Conservation (phyloP, 2,113 vertebrate species). For the Tor tambroides region DNA sequence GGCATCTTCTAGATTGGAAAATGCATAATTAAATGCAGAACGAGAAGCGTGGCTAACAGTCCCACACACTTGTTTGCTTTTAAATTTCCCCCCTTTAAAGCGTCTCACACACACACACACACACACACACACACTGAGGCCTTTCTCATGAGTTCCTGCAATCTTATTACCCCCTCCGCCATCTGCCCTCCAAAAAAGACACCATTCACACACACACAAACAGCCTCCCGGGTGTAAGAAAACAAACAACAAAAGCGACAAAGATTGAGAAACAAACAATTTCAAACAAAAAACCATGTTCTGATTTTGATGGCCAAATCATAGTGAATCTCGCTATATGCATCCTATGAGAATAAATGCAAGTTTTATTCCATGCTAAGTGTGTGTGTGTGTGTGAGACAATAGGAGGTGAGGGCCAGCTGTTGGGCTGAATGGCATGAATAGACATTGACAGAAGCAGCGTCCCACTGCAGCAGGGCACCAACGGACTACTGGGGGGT, state of each 20-base stretch:
- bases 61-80: conserved; percentile 69
- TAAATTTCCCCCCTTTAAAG: conserved; percentile 69
- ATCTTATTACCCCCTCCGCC: conserved; percentile 35
- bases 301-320: not conserved
- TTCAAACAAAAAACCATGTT: not conserved
- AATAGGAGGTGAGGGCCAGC: conserved; percentile 54
- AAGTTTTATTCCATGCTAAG: conserved; percentile 15
- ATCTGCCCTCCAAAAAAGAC: conserved; percentile 40
- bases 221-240: not conserved
- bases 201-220: conserved; percentile 37
- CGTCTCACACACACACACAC: not conserved
- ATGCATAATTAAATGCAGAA: not conserved
- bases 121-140: conserved; percentile 19
- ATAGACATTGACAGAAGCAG: conserved; percentile 52
- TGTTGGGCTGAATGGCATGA: conserved; percentile 58
- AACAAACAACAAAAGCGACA: conserved; percentile 11
- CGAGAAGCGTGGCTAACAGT: conserved; percentile 37
- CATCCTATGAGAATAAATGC: not conserved
- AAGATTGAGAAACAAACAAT: conserved; percentile 13
- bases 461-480: conserved; percentile 40
- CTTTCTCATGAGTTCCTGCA: conserved; percentile 33
- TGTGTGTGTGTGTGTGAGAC: conserved; percentile 37
- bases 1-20: not conserved
- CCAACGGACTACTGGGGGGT: conserved; percentile 48
- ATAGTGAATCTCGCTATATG: not conserved